These are phyloP conservation scores for Mola mola DNA, from an alignment of 2,113 vertebrate genomes.

Conservation along the genomic window DNA sequence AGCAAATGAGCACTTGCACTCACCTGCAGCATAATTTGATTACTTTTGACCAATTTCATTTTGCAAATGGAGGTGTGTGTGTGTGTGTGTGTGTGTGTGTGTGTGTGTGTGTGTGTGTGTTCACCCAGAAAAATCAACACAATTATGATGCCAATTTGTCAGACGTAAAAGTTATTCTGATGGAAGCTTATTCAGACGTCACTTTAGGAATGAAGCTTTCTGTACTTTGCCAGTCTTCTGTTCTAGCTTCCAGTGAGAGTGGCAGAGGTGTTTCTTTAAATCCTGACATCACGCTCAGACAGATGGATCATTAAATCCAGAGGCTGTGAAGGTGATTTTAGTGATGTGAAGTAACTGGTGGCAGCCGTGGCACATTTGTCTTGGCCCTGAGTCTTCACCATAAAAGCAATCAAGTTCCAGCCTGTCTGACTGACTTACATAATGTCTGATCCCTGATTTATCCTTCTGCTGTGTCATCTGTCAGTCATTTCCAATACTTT, in stretches of 20 bases:
- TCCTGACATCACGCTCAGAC: neutral
- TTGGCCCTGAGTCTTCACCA: neutral
- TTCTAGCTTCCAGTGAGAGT: neutral
- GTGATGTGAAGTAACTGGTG: neutral
- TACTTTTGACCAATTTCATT: conserved; percentile 74
- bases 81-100: neutral
- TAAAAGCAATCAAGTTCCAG: neutral
- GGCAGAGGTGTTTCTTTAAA: neutral
- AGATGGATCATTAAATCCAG: neutral
- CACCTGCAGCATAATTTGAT: conserved; percentile 75
- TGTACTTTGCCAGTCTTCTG: neutral
- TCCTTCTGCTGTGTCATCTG: neutral
- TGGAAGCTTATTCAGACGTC: conserved; percentile 36
- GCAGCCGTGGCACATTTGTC: neutral
- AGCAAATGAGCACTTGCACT: conserved; percentile 55
- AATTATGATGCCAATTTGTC: conserved; percentile 60
- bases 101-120: neutral
- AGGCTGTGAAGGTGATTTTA: neutral
- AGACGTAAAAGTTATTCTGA: conserved; percentile 41
- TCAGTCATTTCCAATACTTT: neutral
- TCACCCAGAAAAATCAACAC: conserved; percentile 58
- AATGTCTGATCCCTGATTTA: neutral
- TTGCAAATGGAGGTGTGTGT: conserved; percentile 57
- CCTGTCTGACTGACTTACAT: neutral
- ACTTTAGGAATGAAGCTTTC: conserved; percentile 8